These are phyloP conservation scores for Drosophila oshimai DNA, from an alignment of 1,140 invertebrate species.

Conservation along the genomic window DNA sequence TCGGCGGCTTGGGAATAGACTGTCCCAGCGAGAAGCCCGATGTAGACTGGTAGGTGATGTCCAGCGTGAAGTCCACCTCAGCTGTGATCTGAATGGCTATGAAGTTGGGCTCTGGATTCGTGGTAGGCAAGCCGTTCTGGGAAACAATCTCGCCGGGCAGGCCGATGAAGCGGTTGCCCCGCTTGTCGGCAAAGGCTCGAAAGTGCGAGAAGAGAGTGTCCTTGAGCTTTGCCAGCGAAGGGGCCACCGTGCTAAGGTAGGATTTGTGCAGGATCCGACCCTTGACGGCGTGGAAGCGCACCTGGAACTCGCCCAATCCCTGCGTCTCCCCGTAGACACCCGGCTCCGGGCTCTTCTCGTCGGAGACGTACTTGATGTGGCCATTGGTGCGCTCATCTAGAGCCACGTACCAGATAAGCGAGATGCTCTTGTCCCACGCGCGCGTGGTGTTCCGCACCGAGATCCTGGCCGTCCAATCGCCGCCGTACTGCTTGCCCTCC, in stretches of 20 bases:
- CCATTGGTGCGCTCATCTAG: conserved; percentile 88
- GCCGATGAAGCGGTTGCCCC: conserved; percentile 85
- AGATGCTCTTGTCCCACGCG: conserved; percentile 83
- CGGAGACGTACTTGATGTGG: conserved; percentile 84
- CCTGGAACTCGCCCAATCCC: conserved; percentile 90
- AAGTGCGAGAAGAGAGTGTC: conserved; percentile 90
- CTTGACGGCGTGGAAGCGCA: conserved; percentile 82
- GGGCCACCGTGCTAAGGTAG: conserved; percentile 87
- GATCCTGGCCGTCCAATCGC: conserved; percentile 96
- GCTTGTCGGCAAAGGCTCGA: conserved; percentile 84
- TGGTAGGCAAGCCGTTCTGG: conserved; percentile 78
- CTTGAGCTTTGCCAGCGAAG: conserved; percentile 89
- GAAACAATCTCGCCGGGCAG: conserved; percentile 85
- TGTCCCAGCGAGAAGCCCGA: conserved; percentile 67
- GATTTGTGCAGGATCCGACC: conserved; percentile 88
- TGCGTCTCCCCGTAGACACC: conserved; percentile 91
- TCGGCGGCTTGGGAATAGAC: conserved; percentile 76
- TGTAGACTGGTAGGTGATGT: conserved; percentile 92
- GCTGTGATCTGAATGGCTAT: conserved; percentile 91
- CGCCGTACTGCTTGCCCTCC: conserved; percentile 91
- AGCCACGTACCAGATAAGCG: conserved; percentile 90
- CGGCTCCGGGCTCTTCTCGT: conserved; percentile 85
- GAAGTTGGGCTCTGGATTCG: conserved; percentile 88
- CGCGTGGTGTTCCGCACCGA: conserved; percentile 84
- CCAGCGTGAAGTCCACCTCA: conserved; percentile 91